Evolutionary conservation across 1,140 invertebrate species (phyloP).

Genomic region (Microvelia longipes): DNA sequence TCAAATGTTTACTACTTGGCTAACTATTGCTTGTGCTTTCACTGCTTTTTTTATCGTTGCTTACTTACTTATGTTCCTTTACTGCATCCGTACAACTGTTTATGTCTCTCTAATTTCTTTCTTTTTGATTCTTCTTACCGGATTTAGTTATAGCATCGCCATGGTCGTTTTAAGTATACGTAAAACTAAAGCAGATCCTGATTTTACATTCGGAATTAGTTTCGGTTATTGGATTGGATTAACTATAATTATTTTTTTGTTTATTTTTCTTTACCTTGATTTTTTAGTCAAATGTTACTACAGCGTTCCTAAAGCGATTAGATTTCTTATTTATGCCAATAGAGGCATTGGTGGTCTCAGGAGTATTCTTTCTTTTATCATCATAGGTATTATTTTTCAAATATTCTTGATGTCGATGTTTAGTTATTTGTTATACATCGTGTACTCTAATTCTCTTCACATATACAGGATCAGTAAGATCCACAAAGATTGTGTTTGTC

Average conservation of each 20-base stretch:
- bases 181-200: neutral
- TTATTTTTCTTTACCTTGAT: neutral
- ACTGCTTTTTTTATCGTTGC: neutral
- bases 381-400: neutral
- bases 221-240: neutral
- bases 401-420: neutral
- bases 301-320: neutral
- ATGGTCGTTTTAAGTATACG: neutral
- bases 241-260: neutral
- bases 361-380: neutral
- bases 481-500: neutral
- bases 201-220: neutral
- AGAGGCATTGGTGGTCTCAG: neutral
- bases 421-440: neutral
- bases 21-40: neutral
- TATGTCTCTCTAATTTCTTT: neutral
- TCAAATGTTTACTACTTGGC: neutral
- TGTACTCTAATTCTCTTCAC: neutral
- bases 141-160: neutral
- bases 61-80: neutral
- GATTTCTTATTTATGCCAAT: neutral
- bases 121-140: neutral
- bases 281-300: neutral
- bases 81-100: neutral
- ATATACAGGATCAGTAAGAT: neutral